phyloP scores from a whole-genome alignment of 2,113 vertebrate genomes.

The Anser cygnoides region DNA sequence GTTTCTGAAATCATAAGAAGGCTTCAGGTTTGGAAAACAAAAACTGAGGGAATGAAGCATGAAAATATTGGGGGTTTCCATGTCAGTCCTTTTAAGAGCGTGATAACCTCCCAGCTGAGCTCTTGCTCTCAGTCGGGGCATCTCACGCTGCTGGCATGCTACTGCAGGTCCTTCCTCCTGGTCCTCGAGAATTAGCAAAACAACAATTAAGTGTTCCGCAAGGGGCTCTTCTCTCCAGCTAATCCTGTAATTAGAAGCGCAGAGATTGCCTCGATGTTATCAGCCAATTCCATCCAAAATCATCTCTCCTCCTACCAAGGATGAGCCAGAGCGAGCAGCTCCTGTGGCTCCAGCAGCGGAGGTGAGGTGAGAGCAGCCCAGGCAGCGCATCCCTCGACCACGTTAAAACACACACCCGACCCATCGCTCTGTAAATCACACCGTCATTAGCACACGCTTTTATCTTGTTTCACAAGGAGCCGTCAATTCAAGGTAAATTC shows the following conservation, averaged over 20 bases:
- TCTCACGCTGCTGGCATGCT: background rate
- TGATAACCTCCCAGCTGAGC: background rate
- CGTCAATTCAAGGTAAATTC: background rate
- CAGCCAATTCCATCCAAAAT: background rate
- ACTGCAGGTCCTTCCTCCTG: background rate
- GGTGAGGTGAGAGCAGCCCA: fast-evolving
- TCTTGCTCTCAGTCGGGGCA: too few relatives aligned
- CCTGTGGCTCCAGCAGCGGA: background rate
- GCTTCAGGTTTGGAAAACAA: background rate
- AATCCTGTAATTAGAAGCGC: slow-evolving; percentile 8
- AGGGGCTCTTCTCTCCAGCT: background rate
- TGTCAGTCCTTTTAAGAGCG: background rate
- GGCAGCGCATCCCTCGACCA: fast-evolving
- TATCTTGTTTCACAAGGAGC: background rate
- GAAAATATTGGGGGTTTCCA: background rate
- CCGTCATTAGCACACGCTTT: background rate
- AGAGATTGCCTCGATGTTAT: background rate
- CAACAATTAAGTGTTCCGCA: background rate
- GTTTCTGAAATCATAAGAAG: background rate
- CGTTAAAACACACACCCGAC: background rate
- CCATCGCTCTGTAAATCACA: background rate
- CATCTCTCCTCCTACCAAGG: fast-evolving
- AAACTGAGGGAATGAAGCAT: background rate
- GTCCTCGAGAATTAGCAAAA: background rate
- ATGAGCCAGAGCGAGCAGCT: fast-evolving